Percentiles rank a stretch among this genome's conserved stretches.
Conservation (phyloP, 2,797 vertebrate genomes). For the Pipistrellus pipistrellus region DNA sequence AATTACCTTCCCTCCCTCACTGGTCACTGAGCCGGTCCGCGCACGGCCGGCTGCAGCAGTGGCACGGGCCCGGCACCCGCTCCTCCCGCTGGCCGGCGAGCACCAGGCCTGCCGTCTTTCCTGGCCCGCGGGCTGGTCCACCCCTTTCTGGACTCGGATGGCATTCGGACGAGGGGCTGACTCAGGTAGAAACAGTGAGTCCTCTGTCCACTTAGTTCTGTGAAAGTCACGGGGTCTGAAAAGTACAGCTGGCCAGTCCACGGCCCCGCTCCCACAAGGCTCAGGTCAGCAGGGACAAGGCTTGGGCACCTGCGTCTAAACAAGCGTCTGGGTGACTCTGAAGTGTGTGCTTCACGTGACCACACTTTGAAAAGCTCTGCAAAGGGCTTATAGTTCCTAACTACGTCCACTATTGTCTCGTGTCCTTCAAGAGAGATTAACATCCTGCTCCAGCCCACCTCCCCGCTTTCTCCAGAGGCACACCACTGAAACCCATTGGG, state of each 20-base stretch:
- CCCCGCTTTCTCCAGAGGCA: not conserved
- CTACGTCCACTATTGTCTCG: accelerated
- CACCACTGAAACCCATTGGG: not conserved
- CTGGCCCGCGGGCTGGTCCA: no score
- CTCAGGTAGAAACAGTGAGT: not conserved
- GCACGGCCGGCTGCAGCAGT: accelerated
- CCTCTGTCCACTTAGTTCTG: not conserved
- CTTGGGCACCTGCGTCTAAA: not conserved
- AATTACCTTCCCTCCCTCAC: not conserved
- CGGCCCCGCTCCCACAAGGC: not conserved
- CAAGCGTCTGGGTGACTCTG: not conserved
- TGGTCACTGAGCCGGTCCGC: accelerated
- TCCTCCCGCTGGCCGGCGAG: accelerated
- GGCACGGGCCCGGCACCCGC: accelerated
- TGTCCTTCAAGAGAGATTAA: not conserved
- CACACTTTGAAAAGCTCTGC: no score
- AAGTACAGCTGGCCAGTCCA: not conserved
- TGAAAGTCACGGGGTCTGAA: not conserved
- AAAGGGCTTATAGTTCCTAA: not conserved
- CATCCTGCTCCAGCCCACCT: not conserved
- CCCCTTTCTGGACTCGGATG: not conserved
- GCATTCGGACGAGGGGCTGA: no score
- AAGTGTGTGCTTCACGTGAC: accelerated
- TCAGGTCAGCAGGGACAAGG: not conserved
- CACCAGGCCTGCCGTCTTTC: accelerated